These are phyloP conservation scores for Drosophila sp. DNA, from an alignment of 1,140 invertebrate species.

Conservation along the genomic window DNA sequence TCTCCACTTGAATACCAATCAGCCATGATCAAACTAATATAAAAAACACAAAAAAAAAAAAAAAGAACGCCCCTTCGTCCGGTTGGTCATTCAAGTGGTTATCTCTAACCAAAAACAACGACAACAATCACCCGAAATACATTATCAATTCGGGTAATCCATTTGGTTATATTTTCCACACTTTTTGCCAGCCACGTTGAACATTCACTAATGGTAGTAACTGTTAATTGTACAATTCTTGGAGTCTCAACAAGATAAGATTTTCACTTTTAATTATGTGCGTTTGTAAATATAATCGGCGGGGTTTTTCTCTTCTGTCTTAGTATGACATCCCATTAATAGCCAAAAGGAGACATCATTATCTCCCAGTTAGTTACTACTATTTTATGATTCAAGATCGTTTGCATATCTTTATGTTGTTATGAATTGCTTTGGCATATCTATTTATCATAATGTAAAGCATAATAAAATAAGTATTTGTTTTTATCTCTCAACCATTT, in stretches of 20 bases:
- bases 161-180: conserved; percentile 19
- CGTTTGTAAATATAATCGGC: conserved; percentile 31
- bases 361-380: conserved; percentile 25
- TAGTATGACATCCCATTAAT: conserved; percentile 18
- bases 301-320: conserved; percentile 21
- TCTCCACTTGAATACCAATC: conserved; percentile 71
- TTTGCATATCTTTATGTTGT: conserved; percentile 1
- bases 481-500: not conserved
- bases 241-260: conserved; percentile 38
- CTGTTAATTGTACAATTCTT: conserved; percentile 58
- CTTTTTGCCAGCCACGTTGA: conserved; percentile 29
- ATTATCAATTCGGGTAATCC: conserved; percentile 56
- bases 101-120: not conserved
- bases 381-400: not conserved
- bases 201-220: conserved; percentile 55
- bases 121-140: conserved; percentile 36
- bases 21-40: conserved; percentile 45
- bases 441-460: not conserved
- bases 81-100: conserved; percentile 15
- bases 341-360: not conserved
- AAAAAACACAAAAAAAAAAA: too few relatives aligned
- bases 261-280: conserved; percentile 53
- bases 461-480: not conserved
- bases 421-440: not conserved
- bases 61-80: not conserved